Evolutionary conservation across 2,797 vertebrate genomes (phyloP).

Genomic region (Parauchenoglanis ngamensis): DNA sequence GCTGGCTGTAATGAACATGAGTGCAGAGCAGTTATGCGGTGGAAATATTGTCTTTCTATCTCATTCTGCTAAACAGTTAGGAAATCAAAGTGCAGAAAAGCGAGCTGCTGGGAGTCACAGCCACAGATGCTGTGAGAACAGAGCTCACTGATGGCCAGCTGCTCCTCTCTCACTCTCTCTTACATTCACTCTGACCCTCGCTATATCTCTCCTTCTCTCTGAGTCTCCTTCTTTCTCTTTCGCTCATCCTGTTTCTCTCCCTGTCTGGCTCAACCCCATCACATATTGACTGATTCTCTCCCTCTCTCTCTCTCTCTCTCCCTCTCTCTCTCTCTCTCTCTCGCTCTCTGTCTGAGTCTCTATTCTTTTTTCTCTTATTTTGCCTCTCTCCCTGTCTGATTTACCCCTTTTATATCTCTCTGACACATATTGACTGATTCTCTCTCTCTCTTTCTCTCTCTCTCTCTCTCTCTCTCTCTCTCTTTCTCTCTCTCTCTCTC

Average conservation of each 20-base stretch:
- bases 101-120: constrained; percentile 23
- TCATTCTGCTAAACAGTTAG: constrained; percentile 28
- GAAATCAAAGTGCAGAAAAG: constrained; percentile 40
- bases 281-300: not conserved
- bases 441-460: constrained; percentile 9
- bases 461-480: not conserved
- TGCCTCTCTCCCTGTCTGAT: not conserved
- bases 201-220: not conserved
- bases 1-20: constrained; percentile 36
- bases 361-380: not conserved
- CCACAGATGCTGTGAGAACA: constrained; percentile 24
- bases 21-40: constrained; percentile 29
- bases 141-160: constrained; percentile 33
- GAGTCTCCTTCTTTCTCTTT: not conserved
- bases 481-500: not conserved
- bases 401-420: not conserved
- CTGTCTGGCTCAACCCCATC: not conserved
- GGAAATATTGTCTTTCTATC: constrained; percentile 38
- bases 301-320: not conserved
- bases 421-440: constrained; percentile 1
- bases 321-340: not conserved
- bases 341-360: not conserved
- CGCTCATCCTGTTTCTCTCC: not conserved
- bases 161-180: not conserved
- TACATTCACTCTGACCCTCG: constrained; percentile 2